Percentiles rank a stretch among this genome's conserved stretches.
Evolutionary conservation across 2,888 invertebrate genomes (phyloP).

Genomic region (Aethes cnicana): DNA sequence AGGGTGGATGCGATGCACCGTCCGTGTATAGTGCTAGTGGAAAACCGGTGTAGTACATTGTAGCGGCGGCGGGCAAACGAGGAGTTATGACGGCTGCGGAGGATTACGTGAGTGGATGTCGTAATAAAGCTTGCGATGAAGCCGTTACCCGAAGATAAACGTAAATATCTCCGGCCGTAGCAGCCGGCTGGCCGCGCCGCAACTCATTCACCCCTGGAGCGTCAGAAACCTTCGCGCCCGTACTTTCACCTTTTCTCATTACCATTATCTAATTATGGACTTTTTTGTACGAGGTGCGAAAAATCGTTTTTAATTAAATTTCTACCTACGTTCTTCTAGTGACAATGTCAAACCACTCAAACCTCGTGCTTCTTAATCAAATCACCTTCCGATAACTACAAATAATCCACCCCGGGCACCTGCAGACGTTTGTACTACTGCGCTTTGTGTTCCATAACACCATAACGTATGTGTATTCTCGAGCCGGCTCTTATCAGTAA

Average conservation of each 20-base stretch:
- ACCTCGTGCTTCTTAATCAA: too few relatives aligned
- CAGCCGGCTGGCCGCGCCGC: constrained; percentile 52
- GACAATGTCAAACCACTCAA: too few relatives aligned
- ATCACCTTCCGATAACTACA: too few relatives aligned
- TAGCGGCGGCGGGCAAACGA: constrained; percentile 69
- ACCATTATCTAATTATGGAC: too few relatives aligned
- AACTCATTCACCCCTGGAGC: constrained; percentile 50
- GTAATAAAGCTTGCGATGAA: constrained; percentile 83
- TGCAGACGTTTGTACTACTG: constrained; percentile 16
- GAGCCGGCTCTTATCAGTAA: constrained; percentile 66
- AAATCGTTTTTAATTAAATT: too few relatives aligned
- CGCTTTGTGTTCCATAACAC: constrained; percentile 67
- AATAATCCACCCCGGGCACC: too few relatives aligned
- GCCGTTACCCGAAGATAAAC: constrained; percentile 82
- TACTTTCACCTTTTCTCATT: too few relatives aligned
- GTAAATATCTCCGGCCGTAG: constrained; percentile 77
- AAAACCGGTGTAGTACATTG: constrained; percentile 74
- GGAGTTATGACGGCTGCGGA: constrained; percentile 79
- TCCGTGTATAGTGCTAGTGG: constrained; percentile 58
- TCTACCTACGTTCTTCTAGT: too few relatives aligned
- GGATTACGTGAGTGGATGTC: constrained; percentile 83
- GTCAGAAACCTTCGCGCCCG: too few relatives aligned
- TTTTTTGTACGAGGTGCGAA: too few relatives aligned
- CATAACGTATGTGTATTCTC: constrained; percentile 67
- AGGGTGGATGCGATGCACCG: constrained; percentile 54